Conservation (phyloP, 2,888 invertebrate genomes). For the Acheta domesticus region DNA sequence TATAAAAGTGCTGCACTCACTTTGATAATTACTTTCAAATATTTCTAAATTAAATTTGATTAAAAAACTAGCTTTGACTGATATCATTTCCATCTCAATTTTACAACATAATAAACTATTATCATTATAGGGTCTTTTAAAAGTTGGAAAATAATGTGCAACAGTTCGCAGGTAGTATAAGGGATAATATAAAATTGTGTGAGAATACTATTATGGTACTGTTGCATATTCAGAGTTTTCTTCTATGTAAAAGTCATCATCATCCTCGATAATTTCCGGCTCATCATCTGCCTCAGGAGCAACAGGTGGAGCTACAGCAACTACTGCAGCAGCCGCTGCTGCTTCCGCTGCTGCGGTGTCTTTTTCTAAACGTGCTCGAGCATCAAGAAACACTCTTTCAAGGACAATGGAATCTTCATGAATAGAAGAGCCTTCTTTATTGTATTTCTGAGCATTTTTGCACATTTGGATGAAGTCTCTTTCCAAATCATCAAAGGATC, state of each 20-base stretch:
- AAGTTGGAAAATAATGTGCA: neutral
- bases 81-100: too few relatives aligned
- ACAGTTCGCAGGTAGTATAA: neutral
- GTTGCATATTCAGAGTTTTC: neutral
- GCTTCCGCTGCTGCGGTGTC: slow-evolving; percentile 29
- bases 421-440: slow-evolving; percentile 56
- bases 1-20: too few relatives aligned
- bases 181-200: neutral
- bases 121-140: neutral
- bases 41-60: too few relatives aligned
- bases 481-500: slow-evolving; percentile 39
- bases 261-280: neutral
- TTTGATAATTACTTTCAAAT: too few relatives aligned
- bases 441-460: slow-evolving; percentile 58
- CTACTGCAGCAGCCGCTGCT: neutral
- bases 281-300: neutral
- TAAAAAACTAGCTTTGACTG: too few relatives aligned
- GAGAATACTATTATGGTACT: neutral
- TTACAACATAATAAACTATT: too few relatives aligned
- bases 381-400: slow-evolving; percentile 44
- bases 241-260: neutral
- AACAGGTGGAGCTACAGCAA: neutral
- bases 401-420: slow-evolving; percentile 59
- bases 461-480: slow-evolving; percentile 56
- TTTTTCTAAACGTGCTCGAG: slow-evolving; percentile 37